These are phyloP conservation scores for Rhinophrynus dorsalis DNA, from an alignment of 2,797 vertebrate genomes.

Conservation along the genomic window DNA sequence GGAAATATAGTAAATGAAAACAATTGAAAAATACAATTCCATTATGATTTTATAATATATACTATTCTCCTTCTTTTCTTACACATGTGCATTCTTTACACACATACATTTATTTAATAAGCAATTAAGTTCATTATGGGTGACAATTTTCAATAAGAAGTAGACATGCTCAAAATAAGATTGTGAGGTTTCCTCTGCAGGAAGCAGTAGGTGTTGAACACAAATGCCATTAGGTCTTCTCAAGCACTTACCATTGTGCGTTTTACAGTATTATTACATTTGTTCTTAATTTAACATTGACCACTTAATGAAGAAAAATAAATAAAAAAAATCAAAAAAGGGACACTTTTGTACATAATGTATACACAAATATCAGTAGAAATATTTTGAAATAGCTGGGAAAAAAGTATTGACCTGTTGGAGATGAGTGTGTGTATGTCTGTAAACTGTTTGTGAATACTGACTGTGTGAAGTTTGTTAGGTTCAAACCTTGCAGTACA, in stretches of 20 bases:
- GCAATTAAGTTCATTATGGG: too few species aligned
- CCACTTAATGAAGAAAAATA: constrained; percentile 60
- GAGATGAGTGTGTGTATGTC: constrained; percentile 73
- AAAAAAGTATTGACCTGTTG: constrained; percentile 67
- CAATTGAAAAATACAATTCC: too few species aligned
- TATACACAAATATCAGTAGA: constrained; percentile 85
- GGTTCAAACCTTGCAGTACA: constrained; percentile 78
- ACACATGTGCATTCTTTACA: too few species aligned
- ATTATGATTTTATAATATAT: too few species aligned
- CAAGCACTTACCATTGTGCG: constrained; percentile 70
- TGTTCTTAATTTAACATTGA: constrained; percentile 35
- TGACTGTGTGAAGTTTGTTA: constrained; percentile 77
- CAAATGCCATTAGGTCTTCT: constrained; percentile 63
- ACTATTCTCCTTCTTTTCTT: too few species aligned
- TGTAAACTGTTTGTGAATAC: constrained; percentile 72
- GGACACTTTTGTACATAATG: constrained; percentile 82
- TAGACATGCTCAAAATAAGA: too few species aligned
- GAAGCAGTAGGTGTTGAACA: too few species aligned
- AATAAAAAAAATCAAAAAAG: constrained; percentile 56
- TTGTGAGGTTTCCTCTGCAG: too few species aligned
- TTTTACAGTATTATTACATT: constrained; percentile 72
- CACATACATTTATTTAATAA: too few species aligned
- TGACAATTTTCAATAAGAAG: too few species aligned
- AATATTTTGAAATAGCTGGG: constrained; percentile 79
- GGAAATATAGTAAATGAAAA: too few species aligned